Evolutionary conservation across 1,140 invertebrate species (phyloP).

Genomic region (Metaphire vulgaris): DNA sequence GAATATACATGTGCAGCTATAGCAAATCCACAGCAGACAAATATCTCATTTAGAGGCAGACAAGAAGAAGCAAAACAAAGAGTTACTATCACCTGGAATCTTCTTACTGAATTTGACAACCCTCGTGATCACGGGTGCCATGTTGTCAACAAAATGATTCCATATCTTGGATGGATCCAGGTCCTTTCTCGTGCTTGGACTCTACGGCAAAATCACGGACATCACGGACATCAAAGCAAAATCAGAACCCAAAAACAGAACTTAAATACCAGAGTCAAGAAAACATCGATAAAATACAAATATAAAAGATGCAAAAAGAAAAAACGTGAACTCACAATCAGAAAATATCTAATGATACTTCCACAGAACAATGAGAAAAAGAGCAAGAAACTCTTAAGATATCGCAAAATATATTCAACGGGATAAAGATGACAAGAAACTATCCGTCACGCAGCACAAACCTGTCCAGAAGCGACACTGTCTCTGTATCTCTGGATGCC

Average conservation of each 20-base stretch:
- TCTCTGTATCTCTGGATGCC: slow-evolving; percentile 32
- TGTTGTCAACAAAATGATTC: slow-evolving; percentile 42
- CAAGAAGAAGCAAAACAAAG: background rate
- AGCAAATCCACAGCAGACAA: too few species aligned
- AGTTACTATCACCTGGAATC: slow-evolving; percentile 61
- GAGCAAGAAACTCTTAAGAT: too few species aligned
- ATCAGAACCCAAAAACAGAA: background rate
- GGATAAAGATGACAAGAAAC: too few species aligned
- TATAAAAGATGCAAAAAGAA: background rate
- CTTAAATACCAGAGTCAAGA: too few species aligned
- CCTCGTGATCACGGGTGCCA: slow-evolving; percentile 79
- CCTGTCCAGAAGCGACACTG: slow-evolving; percentile 21
- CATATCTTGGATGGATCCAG: slow-evolving; percentile 34
- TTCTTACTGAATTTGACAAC: slow-evolving; percentile 96
- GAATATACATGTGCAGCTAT: too few species aligned
- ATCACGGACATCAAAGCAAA: background rate
- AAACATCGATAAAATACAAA: background rate
- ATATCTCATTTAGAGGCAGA: too few species aligned
- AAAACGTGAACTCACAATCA: background rate
- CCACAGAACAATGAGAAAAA: too few species aligned
- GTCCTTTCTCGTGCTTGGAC: too few species aligned
- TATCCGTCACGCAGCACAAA: too few species aligned
- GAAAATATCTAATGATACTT: too few species aligned
- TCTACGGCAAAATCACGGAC: background rate
- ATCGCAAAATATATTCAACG: too few species aligned